Evolutionary conservation across 2,888 invertebrate species (phyloP).

Genomic region (Cristatella mucedo): DNA sequence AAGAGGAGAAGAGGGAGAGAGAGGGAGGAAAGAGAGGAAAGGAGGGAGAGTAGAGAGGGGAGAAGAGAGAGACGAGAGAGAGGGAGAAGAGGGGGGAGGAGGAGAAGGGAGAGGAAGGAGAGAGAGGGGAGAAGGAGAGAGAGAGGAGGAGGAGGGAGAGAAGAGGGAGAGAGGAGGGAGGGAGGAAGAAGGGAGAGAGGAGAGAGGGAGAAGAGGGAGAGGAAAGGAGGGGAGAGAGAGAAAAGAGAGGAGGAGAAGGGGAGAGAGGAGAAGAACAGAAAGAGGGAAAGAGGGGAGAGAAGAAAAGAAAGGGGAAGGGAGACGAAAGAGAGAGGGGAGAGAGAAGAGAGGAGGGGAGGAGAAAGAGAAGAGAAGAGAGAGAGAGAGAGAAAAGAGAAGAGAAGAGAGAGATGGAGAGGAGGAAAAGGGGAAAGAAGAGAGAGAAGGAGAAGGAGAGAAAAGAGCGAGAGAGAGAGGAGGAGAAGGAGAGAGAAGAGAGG

Average conservation of each 20-base stretch:
- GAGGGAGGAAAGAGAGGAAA: constrained; percentile 1
- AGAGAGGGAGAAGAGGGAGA: constrained; percentile 2
- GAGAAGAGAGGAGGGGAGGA: background rate
- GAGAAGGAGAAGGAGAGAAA: constrained; percentile 4
- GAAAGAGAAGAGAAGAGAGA: background rate
- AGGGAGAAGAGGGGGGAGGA: background rate
- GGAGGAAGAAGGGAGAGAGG: constrained; percentile 5
- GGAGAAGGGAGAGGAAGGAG: constrained; percentile 8
- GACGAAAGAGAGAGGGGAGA: background rate
- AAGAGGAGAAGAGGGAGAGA: background rate
- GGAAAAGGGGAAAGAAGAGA: background rate
- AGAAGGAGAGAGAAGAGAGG: background rate
- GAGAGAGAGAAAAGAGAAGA: constrained; percentile 2
- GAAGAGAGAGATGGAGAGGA: background rate
- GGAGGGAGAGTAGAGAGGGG: background rate
- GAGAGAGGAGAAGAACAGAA: background rate
- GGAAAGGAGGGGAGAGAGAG: background rate
- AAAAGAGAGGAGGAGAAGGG: background rate
- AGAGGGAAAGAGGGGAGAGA: background rate
- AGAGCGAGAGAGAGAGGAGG: background rate
- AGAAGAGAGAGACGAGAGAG: background rate
- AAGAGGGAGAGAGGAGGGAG: background rate
- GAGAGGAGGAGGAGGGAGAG: background rate
- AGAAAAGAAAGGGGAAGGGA: background rate
- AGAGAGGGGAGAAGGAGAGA: constrained; percentile 1